Evolutionary conservation across 1,140 invertebrate genomes (phyloP).

Genomic region (Metopolophium dirhodum): DNA sequence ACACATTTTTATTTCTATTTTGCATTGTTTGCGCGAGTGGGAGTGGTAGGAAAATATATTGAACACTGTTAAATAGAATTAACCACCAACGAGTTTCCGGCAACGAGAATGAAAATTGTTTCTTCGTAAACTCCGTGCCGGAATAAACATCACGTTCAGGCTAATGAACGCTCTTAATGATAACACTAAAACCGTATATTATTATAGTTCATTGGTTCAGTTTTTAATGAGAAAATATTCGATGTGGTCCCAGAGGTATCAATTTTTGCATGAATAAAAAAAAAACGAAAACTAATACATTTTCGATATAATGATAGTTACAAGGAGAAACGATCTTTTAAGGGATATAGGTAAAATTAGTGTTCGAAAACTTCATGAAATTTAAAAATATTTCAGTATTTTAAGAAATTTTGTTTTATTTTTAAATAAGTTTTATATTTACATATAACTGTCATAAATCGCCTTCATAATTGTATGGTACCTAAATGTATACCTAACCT

Average conservation of each 20-base stretch:
- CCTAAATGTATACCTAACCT: too few relatives aligned
- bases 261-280: background rate
- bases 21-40: background rate
- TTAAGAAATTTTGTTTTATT: too few relatives aligned
- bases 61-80: background rate
- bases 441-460: too few relatives aligned
- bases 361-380: too few relatives aligned
- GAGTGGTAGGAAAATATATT: background rate
- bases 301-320: background rate
- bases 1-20: background rate
- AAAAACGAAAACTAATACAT: background rate
- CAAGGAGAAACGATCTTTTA: background rate
- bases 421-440: too few relatives aligned
- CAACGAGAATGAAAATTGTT: background rate
- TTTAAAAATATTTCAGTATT: too few relatives aligned
- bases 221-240: background rate
- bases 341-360: background rate
- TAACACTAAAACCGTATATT: background rate
- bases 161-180: constrained; percentile 14
- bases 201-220: background rate
- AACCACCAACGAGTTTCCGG: background rate
- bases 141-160: constrained; percentile 17
- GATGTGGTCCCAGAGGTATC: background rate
- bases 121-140: background rate
- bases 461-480: too few relatives aligned